Conservation (phyloP, 2,113 vertebrate genomes). For the Microcebus ravelobensis region DNA sequence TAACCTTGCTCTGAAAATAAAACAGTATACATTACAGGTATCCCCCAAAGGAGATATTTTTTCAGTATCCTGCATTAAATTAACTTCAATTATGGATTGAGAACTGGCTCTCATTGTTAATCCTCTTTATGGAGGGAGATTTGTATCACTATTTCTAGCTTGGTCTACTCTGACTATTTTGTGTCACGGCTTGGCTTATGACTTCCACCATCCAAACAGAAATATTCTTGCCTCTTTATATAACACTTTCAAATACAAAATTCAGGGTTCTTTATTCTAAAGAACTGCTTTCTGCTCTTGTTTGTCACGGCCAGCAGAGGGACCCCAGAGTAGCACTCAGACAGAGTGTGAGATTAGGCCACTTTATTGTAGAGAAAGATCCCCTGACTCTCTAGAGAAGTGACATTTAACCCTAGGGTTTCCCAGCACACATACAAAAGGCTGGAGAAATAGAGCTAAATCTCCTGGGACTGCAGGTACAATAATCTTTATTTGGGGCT, state of each 20-base stretch:
- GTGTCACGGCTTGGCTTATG: not conserved
- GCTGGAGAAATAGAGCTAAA: not conserved
- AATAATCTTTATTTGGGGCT: not conserved
- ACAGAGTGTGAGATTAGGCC: not conserved
- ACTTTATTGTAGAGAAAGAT: not conserved
- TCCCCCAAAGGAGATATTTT: not conserved
- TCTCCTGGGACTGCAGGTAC: conserved; percentile 1
- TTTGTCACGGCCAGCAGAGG: conserved; percentile 6
- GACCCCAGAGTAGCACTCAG: not conserved
- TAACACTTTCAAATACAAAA: not conserved
- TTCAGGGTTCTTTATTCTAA: not conserved
- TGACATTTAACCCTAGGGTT: conserved; percentile 13
- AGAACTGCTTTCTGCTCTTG: conserved; percentile 2
- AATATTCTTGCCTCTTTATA: not conserved
- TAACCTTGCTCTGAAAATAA: not conserved
- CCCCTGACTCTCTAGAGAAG: not conserved
- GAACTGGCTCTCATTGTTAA: not conserved
- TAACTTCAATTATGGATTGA: not conserved
- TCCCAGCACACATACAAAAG: conserved; percentile 43
- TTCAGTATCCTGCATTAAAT: not conserved
- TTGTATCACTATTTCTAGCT: not conserved
- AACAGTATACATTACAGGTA: not conserved
- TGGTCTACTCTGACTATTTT: not conserved
- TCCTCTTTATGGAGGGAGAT: not conserved
- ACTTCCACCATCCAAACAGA: not conserved